phyloP scores from a whole-genome alignment of 2,113 vertebrate genomes.

The Plecturocebus donacophilus region DNA sequence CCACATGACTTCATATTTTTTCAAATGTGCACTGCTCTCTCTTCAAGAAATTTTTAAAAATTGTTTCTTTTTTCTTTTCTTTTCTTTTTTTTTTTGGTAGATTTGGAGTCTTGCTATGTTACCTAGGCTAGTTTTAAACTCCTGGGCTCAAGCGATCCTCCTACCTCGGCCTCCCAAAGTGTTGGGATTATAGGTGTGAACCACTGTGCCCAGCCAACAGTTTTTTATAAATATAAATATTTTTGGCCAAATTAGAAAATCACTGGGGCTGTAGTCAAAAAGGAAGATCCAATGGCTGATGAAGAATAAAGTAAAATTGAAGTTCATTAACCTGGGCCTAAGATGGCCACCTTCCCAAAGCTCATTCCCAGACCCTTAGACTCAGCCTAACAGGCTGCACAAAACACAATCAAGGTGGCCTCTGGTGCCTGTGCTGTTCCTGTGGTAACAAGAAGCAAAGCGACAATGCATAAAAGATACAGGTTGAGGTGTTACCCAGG shows the following conservation, averaged over 20 bases:
- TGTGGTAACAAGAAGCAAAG: not conserved
- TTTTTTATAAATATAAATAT: not conserved
- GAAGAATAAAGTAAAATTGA: not conserved
- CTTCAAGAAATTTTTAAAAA: not conserved
- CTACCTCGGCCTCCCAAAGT: not conserved
- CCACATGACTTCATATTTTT: slow-evolving; percentile 30
- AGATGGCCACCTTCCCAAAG: not conserved
- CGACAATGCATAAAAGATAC: not conserved
- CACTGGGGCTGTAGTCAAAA: not conserved
- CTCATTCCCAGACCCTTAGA: not conserved
- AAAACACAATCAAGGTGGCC: not conserved
- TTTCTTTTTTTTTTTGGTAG: too few relatives aligned
- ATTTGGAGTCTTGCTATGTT: not conserved
- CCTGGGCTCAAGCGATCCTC: not conserved
- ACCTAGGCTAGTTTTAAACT: not conserved
- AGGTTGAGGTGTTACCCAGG: not conserved
- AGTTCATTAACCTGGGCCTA: not conserved
- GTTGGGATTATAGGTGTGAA: not conserved
- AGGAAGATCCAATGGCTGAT: not conserved
- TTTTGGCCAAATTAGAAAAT: not conserved
- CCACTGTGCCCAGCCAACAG: not conserved
- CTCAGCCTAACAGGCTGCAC: not conserved
- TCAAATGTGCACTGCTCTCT: not conserved
- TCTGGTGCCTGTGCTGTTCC: not conserved
- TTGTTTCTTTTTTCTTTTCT: too few relatives aligned